A percentile compares a stretch with the other conserved stretches of the same genome.
Evolutionary conservation across 2,888 invertebrate genomes (phyloP).

Genomic region (Stegana nigrithorax): DNA sequence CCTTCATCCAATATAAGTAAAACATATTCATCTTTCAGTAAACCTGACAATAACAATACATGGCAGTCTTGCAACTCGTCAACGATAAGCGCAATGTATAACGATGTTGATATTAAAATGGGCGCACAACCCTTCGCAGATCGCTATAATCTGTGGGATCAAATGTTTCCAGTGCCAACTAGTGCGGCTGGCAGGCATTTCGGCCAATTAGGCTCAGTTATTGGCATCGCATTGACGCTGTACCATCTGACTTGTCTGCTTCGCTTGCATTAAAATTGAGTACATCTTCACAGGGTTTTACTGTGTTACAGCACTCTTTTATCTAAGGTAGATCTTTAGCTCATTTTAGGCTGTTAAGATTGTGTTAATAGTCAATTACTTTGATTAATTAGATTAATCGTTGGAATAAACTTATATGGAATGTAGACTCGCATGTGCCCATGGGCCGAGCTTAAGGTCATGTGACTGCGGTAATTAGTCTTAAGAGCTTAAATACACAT

Average conservation of each 20-base stretch:
- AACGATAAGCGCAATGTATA: slow-evolving; percentile 38
- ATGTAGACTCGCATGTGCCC: too few relatives aligned
- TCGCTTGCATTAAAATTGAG: too few relatives aligned
- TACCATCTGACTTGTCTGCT: too few relatives aligned
- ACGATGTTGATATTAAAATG: slow-evolving; percentile 33
- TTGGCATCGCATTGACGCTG: too few relatives aligned
- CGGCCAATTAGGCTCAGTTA: background rate
- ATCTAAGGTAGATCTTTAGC: slow-evolving; percentile 18
- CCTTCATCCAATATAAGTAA: too few relatives aligned
- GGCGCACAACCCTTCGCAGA: slow-evolving; percentile 33
- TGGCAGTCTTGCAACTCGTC: slow-evolving; percentile 46
- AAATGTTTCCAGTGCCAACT: slow-evolving; percentile 42
- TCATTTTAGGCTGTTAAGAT: slow-evolving; percentile 62
- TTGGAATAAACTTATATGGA: too few relatives aligned
- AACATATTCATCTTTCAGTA: too few relatives aligned
- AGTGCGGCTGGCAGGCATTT: background rate
- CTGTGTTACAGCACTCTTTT: background rate
- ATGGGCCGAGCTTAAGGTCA: background rate
- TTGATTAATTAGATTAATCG: slow-evolving; percentile 65
- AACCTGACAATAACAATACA: background rate
- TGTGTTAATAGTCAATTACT: slow-evolving; percentile 55
- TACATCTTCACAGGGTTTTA: too few relatives aligned
- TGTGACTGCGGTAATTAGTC: slow-evolving; percentile 56
- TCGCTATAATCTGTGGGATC: slow-evolving; percentile 52
- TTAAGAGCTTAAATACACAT: slow-evolving; percentile 57